These are phyloP conservation scores for Stegodyphus dumicola DNA, from an alignment of 1,140 invertebrate genomes.

Conservation along the genomic window DNA sequence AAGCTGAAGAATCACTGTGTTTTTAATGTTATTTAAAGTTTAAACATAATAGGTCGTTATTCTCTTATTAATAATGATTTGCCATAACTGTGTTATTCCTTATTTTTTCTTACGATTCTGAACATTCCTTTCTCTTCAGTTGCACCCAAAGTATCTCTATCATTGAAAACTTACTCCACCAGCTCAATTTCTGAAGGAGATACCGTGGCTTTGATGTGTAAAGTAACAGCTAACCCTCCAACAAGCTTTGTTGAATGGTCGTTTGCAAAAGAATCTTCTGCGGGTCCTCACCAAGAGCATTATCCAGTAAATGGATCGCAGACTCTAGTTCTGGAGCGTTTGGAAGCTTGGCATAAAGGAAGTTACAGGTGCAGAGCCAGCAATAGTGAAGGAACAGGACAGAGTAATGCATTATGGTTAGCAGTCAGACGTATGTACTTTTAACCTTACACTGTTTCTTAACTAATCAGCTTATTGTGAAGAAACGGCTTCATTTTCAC, in stretches of 20 bases:
- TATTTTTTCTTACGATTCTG: too few relatives aligned
- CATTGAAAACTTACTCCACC: conserved; percentile 42
- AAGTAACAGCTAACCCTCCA: conserved; percentile 62
- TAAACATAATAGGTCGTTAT: too few relatives aligned
- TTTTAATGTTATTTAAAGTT: too few relatives aligned
- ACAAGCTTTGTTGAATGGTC: conserved; percentile 20
- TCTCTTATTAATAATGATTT: too few relatives aligned
- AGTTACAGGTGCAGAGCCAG: conserved; percentile 44
- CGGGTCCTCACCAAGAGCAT: not conserved
- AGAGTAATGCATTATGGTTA: conserved; percentile 47
- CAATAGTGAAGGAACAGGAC: conserved; percentile 42
- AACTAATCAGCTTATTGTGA: too few relatives aligned
- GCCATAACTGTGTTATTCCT: too few relatives aligned
- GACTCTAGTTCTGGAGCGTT: conserved; percentile 34
- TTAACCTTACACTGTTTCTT: too few relatives aligned
- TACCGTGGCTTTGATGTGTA: conserved; percentile 81
- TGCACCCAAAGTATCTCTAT: conserved; percentile 29
- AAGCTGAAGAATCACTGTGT: too few relatives aligned
- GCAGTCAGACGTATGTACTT: conserved; percentile 72
- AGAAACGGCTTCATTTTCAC: too few relatives aligned
- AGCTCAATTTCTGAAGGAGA: conserved; percentile 82
- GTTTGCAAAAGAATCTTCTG: conserved; percentile 28
- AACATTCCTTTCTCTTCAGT: conserved; percentile 1
- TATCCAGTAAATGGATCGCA: conserved; percentile 14
- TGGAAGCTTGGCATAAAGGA: conserved; percentile 43